A percentile compares a stretch with the other conserved stretches of the same genome.
phyloP scores from a whole-genome alignment of 2,113 vertebrate genomes.

The Odocoileus hemionus region DNA sequence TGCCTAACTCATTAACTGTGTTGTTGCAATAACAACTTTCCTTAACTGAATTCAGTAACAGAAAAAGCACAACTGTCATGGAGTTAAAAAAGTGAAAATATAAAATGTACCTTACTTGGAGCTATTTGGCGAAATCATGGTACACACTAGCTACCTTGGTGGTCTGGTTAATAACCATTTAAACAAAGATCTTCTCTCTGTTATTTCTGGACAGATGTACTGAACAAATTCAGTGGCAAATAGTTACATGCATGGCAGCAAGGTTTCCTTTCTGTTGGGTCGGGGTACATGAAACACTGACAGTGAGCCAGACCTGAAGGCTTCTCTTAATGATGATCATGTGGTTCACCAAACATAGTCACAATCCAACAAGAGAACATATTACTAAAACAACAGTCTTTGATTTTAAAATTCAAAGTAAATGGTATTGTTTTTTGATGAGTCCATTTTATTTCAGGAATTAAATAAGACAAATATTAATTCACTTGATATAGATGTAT shows the following conservation, averaged over 20 bases:
- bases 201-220: accelerated
- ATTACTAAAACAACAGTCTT: not conserved
- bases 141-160: accelerated
- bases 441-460: not conserved
- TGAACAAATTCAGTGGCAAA: not conserved
- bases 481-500: not conserved
- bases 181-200: no score
- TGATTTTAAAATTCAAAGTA: not conserved
- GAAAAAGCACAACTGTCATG: not conserved
- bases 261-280: no score
- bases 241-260: accelerated
- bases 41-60: not conserved
- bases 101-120: not conserved
- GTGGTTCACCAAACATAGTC: accelerated
- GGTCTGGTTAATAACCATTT: not conserved
- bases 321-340: accelerated
- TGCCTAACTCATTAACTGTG: not conserved
- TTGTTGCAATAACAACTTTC: not conserved
- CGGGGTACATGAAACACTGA: accelerated
- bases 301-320: not conserved
- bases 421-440: not conserved
- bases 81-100: not conserved
- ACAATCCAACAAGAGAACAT: not conserved
- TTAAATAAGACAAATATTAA: not conserved
- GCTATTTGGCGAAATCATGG: accelerated